These are phyloP conservation scores for Solenopsis invicta DNA, from an alignment of 1,140 invertebrate genomes.

Conservation along the genomic window DNA sequence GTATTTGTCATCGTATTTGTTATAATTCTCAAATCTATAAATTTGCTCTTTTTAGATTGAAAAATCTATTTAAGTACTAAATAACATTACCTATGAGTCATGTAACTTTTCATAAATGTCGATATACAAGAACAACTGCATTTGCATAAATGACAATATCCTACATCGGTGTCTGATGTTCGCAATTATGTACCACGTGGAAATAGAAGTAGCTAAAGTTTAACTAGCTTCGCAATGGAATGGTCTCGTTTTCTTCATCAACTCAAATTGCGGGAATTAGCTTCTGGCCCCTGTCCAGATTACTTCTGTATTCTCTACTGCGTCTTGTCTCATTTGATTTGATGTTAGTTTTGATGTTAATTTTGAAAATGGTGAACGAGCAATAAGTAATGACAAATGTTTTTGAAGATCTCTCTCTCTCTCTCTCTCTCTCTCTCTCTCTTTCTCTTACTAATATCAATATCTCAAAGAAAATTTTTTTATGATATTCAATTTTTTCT, in stretches of 20 bases:
- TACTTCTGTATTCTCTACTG: conserved; percentile 71
- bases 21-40: neutral
- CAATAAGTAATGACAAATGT: conserved; percentile 32
- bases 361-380: conserved; percentile 64
- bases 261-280: conserved; percentile 82
- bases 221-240: conserved; percentile 78
- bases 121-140: conserved; percentile 7
- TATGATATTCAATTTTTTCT: conserved; percentile 8
- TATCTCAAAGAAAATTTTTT: neutral
- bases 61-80: neutral
- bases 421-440: no score
- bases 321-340: conserved; percentile 70
- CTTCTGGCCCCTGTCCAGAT: conserved; percentile 81
- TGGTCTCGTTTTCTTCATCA: conserved; percentile 81
- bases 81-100: neutral
- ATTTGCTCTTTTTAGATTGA: neutral
- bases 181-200: conserved; percentile 77
- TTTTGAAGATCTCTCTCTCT: neutral
- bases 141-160: conserved; percentile 19
- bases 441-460: neutral
- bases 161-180: conserved; percentile 43
- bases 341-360: conserved; percentile 59
- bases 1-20: neutral
- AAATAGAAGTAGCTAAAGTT: conserved; percentile 82
- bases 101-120: neutral